Evolutionary conservation across 1,140 invertebrate genomes (phyloP).

Genomic region (Gryon sp.): DNA sequence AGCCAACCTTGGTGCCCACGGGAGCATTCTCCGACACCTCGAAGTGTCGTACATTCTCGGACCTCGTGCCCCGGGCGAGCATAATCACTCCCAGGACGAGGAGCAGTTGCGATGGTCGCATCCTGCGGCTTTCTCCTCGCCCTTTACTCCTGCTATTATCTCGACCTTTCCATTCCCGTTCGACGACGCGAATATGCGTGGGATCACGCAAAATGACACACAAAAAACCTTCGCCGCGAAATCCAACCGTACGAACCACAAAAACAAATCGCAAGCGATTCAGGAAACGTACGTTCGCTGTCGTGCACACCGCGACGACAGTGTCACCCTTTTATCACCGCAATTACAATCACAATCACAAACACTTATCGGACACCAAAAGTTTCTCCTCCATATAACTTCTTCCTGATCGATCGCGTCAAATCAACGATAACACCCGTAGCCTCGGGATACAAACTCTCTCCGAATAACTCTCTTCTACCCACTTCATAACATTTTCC

Average conservation of each 20-base stretch:
- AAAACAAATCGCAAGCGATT: slow-evolving; percentile 11
- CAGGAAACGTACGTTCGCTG: slow-evolving; percentile 16
- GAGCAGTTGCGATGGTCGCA: slow-evolving; percentile 72
- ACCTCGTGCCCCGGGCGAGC: slow-evolving; percentile 69
- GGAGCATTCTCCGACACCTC: slow-evolving; percentile 92
- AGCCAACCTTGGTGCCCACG: slow-evolving; percentile 91
- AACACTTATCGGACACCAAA: background rate
- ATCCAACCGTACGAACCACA: background rate
- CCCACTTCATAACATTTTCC: slow-evolving; percentile 1
- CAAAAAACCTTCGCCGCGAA: background rate
- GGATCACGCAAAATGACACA: slow-evolving; percentile 31
- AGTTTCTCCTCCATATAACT: slow-evolving; percentile 32
- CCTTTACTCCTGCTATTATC: slow-evolving; percentile 69
- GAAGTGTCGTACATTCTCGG: slow-evolving; percentile 88
- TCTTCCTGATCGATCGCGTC: slow-evolving; percentile 21
- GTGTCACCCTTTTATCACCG: slow-evolving; percentile 30
- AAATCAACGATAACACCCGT: slow-evolving; percentile 26
- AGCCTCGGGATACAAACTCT: slow-evolving; percentile 43
- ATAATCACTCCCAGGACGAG: slow-evolving; percentile 71
- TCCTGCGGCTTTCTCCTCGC: slow-evolving; percentile 71
- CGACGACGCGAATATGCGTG: slow-evolving; percentile 54
- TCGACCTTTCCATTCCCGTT: slow-evolving; percentile 71
- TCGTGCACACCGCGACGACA: slow-evolving; percentile 9
- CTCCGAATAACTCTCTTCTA: slow-evolving; percentile 20
- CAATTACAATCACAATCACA: slow-evolving; percentile 22